Evolutionary conservation across 2,888 invertebrate genomes (phyloP).

Genomic region (Aleiodes leptofemur): DNA sequence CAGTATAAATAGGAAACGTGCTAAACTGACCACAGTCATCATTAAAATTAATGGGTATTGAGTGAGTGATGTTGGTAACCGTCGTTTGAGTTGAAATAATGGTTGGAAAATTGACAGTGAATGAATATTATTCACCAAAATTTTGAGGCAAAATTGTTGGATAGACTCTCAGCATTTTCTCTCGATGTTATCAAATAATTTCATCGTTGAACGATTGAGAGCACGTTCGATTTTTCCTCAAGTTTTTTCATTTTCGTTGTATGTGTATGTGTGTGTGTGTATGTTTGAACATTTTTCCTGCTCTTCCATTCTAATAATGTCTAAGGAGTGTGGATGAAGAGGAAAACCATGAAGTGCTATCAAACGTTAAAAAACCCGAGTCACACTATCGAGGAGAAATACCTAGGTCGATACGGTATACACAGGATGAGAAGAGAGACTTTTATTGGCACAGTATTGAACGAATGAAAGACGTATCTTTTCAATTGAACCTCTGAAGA

Average conservation of each 20-base stretch:
- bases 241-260: neutral
- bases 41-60: slow-evolving; percentile 62
- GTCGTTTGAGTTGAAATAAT: slow-evolving; percentile 28
- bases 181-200: neutral
- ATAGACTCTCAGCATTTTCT: neutral
- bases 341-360: slow-evolving; percentile 31
- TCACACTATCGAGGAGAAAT: slow-evolving; percentile 20
- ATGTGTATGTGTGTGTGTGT: too few relatives aligned
- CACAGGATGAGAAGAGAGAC: neutral
- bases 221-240: too few relatives aligned
- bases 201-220: neutral
- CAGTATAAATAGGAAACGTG: slow-evolving; percentile 56
- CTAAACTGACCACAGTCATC: slow-evolving; percentile 57
- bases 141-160: neutral
- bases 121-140: neutral
- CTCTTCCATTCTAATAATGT: slow-evolving; percentile 29
- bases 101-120: slow-evolving; percentile 22
- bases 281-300: neutral
- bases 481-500: slow-evolving; percentile 6
- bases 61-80: slow-evolving; percentile 48
- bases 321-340: slow-evolving; percentile 33
- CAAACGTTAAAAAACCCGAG: slow-evolving; percentile 27
- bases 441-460: slow-evolving; percentile 23
- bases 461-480: slow-evolving; percentile 15
- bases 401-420: too few relatives aligned